Evolutionary conservation across 2,797 vertebrate genomes (phyloP).

Genomic region (Rhabdomys pumilio): DNA sequence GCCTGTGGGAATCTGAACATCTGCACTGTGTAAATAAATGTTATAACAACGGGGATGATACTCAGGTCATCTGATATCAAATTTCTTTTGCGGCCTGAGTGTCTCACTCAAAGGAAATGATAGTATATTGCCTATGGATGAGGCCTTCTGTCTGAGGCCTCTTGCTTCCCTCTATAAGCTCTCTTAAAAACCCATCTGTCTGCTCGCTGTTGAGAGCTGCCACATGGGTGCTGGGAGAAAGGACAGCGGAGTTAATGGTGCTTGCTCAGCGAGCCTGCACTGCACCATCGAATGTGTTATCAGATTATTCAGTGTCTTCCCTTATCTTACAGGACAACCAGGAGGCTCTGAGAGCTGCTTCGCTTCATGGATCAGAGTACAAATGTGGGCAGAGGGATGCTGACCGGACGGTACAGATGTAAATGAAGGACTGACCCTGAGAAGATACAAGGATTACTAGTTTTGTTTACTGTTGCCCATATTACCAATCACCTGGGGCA

Average conservation of each 20-base stretch:
- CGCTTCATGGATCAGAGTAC: constrained; percentile 14
- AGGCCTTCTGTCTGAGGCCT: not conserved
- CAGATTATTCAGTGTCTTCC: not conserved
- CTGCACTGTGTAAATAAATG: not conserved
- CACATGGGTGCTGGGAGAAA: not conserved
- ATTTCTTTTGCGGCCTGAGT: constrained; percentile 41
- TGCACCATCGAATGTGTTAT: not conserved
- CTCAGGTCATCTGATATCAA: constrained; percentile 12
- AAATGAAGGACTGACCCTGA: constrained; percentile 18
- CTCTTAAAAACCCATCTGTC: constrained; percentile 12
- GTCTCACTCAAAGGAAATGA: constrained; percentile 25
- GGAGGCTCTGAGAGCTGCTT: constrained; percentile 10
- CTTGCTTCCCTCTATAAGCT: not conserved
- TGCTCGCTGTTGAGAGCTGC: not conserved
- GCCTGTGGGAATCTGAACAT: constrained; percentile 28
- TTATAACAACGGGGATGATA: constrained; percentile 18
- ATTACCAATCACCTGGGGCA: constrained; percentile 22
- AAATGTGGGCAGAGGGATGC: constrained; percentile 48
- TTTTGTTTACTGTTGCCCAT: constrained; percentile 55
- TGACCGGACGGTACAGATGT: constrained; percentile 37
- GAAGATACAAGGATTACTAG: constrained; percentile 15
- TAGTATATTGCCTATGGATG: not conserved
- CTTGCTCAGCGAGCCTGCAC: not conserved
- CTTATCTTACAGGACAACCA: not conserved
- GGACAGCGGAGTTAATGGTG: not conserved